Evolutionary conservation across 2,113 vertebrate species (phyloP).

Genomic region (Rhineura floridana): DNA sequence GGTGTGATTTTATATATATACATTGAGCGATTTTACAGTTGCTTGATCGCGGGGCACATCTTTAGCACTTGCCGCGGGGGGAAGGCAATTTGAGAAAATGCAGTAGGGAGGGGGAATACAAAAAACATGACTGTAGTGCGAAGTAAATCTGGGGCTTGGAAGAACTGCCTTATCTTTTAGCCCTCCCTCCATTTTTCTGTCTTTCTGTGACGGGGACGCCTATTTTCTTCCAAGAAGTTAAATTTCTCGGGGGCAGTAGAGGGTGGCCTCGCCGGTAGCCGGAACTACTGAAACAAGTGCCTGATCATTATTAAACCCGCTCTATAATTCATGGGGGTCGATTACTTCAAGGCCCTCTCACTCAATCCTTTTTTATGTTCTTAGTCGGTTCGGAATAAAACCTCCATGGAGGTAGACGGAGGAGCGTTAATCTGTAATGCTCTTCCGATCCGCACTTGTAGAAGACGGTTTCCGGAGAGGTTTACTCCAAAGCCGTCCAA

Average conservation of each 20-base stretch:
- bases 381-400: background rate
- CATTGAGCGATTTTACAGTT: background rate
- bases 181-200: background rate
- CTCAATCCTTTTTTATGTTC: background rate
- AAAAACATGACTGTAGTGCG: constrained; percentile 22
- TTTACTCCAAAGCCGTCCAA: background rate
- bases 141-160: background rate
- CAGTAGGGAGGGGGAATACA: fast-evolving
- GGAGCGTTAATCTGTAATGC: background rate
- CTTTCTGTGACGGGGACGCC: constrained; percentile 9
- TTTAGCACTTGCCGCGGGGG: background rate
- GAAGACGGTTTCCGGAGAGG: background rate
- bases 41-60: background rate
- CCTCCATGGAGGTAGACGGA: too few species aligned
- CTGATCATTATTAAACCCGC: constrained; percentile 21
- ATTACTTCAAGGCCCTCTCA: constrained; percentile 23
- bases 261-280: too few species aligned
- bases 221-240: constrained; percentile 41
- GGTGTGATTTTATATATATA: background rate
- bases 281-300: constrained; percentile 1
- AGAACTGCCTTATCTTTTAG: background rate
- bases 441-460: background rate
- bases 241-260: background rate
- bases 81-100: background rate
- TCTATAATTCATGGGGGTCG: constrained; percentile 40